phyloP scores from a whole-genome alignment of 1,140 invertebrate genomes.

The Drosophila ohnishii region DNA sequence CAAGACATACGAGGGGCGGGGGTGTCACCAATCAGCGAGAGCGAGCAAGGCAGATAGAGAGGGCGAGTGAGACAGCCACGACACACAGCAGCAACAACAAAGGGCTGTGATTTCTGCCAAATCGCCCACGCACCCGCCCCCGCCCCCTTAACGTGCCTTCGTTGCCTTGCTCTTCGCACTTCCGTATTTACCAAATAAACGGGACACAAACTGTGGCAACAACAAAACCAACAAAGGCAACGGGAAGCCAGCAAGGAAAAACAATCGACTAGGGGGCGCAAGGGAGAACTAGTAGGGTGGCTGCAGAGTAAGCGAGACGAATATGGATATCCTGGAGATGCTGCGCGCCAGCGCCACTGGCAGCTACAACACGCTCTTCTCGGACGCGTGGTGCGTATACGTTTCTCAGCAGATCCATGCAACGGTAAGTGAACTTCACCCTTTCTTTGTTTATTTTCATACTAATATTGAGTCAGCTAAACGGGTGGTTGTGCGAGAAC shows the following conservation, averaged over 20 bases:
- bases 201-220: slow-evolving; percentile 3
- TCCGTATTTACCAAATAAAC: slow-evolving; percentile 49
- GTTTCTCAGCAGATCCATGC: slow-evolving; percentile 64
- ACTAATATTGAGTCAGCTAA: slow-evolving; percentile 18
- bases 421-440: slow-evolving; percentile 67
- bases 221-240: slow-evolving; percentile 10
- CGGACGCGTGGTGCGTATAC: slow-evolving; percentile 72
- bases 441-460: slow-evolving; percentile 25
- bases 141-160: background rate
- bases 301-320: background rate
- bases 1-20: slow-evolving; percentile 19
- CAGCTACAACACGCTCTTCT: slow-evolving; percentile 67
- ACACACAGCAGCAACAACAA: slow-evolving; percentile 29
- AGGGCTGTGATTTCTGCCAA: slow-evolving; percentile 38
- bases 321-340: slow-evolving; percentile 74
- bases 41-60: slow-evolving; percentile 4
- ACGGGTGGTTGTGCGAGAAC: background rate
- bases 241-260: slow-evolving; percentile 3
- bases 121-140: slow-evolving; percentile 21
- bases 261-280: slow-evolving; percentile 1
- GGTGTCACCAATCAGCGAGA: slow-evolving; percentile 22
- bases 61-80: background rate
- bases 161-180: slow-evolving; percentile 11
- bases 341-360: slow-evolving; percentile 62
- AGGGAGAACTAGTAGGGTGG: background rate